Conservation (phyloP, 1,140 invertebrate species). For the Eumaeus atala region DNA sequence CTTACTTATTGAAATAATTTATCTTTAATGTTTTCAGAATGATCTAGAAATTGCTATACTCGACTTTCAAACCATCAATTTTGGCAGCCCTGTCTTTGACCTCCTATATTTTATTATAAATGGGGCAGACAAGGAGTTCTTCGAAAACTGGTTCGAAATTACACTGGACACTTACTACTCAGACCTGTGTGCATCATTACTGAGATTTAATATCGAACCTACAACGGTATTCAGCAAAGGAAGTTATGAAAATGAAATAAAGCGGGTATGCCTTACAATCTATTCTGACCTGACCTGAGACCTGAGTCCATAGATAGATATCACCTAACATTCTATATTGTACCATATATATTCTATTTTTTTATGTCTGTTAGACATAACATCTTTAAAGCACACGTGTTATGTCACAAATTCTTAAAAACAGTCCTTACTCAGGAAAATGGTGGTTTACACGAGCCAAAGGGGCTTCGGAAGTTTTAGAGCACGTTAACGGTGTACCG, state of each 20-base stretch:
- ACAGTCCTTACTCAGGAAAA: too few species aligned
- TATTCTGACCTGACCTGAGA: too few species aligned
- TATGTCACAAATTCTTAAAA: too few species aligned
- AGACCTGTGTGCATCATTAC: constrained; percentile 31
- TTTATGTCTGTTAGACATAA: too few species aligned
- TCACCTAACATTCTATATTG: too few species aligned
- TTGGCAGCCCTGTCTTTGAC: constrained; percentile 39
- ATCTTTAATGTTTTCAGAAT: neutral
- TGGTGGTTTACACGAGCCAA: too few species aligned
- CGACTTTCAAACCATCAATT: constrained; percentile 16
- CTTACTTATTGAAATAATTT: neutral
- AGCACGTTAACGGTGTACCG: too few species aligned
- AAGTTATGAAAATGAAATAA: constrained; percentile 28
- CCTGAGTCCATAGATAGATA: too few species aligned
- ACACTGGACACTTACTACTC: constrained; percentile 64
- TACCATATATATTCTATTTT: too few species aligned
- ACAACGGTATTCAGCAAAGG: constrained; percentile 23
- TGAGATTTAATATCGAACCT: constrained; percentile 19
- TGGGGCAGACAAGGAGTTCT: constrained; percentile 51
- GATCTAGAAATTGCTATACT: neutral
- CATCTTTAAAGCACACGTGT: too few species aligned
- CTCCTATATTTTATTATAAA: constrained; percentile 69
- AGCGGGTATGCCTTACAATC: constrained; percentile 20
- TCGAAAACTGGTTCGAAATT: constrained; percentile 47
- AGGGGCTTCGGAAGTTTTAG: too few species aligned